Conservation (phyloP, 1,140 invertebrate species). For the Metaphire vulgaris region DNA sequence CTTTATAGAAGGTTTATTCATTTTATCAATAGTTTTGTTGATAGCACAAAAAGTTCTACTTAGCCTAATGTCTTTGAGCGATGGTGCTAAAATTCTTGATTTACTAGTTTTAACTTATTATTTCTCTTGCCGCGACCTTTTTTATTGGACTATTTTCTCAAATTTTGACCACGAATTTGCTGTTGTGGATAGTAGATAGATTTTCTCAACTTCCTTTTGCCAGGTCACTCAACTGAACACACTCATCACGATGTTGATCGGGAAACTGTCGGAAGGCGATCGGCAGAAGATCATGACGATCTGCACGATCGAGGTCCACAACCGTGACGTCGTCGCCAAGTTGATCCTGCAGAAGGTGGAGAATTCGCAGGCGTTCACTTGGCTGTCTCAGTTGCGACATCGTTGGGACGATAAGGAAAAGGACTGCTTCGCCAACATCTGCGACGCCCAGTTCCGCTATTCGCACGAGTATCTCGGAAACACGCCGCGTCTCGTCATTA, state of each 20-base stretch:
- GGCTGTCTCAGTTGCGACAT: constrained; percentile 89
- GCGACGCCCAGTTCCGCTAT: constrained; percentile 82
- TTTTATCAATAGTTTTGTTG: too few species aligned
- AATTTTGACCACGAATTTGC: too few species aligned
- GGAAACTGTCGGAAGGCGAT: constrained; percentile 78
- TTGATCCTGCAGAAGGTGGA: constrained; percentile 85
- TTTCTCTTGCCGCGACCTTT: too few species aligned
- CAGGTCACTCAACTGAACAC: constrained; percentile 80
- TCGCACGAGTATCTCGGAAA: constrained; percentile 93
- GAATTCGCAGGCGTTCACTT: constrained; percentile 81
- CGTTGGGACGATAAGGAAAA: constrained; percentile 80
- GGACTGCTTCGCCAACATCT: constrained; percentile 94
- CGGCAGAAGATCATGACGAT: constrained; percentile 98
- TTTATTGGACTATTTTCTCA: too few species aligned
- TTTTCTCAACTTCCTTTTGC: too few species aligned
- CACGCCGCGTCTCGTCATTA: constrained; percentile 87
- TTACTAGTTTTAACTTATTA: too few species aligned
- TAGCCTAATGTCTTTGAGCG: too few species aligned
- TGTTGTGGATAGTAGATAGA: too few species aligned
- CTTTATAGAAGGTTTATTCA: too few species aligned
- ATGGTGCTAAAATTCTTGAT: too few species aligned
- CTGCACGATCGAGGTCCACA: constrained; percentile 89
- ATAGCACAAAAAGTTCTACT: too few species aligned
- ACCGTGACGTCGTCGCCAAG: constrained; percentile 85
- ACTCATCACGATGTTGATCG: constrained; percentile 78